Conservation (phyloP, 2,113 vertebrate species). For the Anthoscopus minutus region DNA sequence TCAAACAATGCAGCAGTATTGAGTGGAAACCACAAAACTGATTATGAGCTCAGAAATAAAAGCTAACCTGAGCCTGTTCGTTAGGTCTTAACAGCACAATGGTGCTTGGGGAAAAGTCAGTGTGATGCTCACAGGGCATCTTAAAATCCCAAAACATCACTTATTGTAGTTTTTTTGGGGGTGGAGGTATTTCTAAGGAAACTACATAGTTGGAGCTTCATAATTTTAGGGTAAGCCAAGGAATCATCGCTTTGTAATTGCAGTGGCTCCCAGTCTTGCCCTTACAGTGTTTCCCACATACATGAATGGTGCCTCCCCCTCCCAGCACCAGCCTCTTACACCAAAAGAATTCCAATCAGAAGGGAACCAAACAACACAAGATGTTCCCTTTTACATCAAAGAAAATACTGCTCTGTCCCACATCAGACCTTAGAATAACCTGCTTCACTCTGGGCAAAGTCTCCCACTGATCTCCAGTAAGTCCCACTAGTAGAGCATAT, state of each 20-base stretch:
- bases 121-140: fast-evolving
- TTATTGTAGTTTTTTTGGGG: fast-evolving
- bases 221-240: not conserved
- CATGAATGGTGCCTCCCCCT: not conserved
- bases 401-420: not conserved
- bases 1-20: not conserved
- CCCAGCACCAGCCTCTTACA: not conserved
- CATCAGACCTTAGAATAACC: not conserved
- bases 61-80: not conserved
- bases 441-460: not conserved
- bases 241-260: not conserved
- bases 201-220: not conserved
- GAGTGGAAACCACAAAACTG: not conserved
- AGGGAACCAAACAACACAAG: not conserved
- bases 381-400: not conserved
- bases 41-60: not conserved
- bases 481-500: no score
- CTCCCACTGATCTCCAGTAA: not conserved
- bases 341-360: not conserved
- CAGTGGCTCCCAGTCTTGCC: not conserved
- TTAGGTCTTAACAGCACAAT: not conserved
- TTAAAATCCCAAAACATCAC: not conserved
- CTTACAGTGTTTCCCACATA: not conserved
- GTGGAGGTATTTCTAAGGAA: not conserved
- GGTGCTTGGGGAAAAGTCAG: not conserved